These are phyloP conservation scores for Drosophila ercepeae DNA, from an alignment of 1,140 invertebrate species.

Conservation along the genomic window DNA sequence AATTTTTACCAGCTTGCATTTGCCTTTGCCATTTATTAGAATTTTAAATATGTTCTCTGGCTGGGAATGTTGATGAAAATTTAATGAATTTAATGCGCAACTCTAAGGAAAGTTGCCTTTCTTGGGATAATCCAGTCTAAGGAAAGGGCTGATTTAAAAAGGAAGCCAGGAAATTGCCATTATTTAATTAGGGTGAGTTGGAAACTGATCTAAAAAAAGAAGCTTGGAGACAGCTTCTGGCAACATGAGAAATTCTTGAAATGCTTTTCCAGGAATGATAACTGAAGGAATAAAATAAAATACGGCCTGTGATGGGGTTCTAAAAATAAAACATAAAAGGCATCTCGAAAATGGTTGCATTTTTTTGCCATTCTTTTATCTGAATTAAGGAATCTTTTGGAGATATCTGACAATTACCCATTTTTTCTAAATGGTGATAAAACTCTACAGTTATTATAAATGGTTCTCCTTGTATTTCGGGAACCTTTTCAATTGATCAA, in stretches of 20 bases:
- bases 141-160: constrained; percentile 28
- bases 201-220: constrained; percentile 34
- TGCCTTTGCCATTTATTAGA: constrained; percentile 63
- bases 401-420: no score
- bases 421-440: neutral
- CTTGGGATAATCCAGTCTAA: constrained; percentile 4
- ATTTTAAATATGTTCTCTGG: constrained; percentile 69
- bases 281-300: constrained; percentile 7
- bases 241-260: constrained; percentile 1
- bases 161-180: constrained; percentile 7
- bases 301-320: constrained; percentile 3
- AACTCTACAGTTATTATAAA: no score
- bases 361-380: no score
- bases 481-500: neutral
- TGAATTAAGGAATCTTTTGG: no score
- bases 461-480: neutral
- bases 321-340: constrained; percentile 35
- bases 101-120: constrained; percentile 26
- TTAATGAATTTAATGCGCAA: constrained; percentile 75
- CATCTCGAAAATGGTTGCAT: neutral
- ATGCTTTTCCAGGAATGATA: neutral
- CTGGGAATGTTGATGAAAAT: constrained; percentile 67
- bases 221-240: constrained; percentile 11
- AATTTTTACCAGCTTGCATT: constrained; percentile 58
- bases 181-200: constrained; percentile 35